These are phyloP conservation scores for Neotragus moschatus DNA, from an alignment of 2,113 vertebrate genomes.

Conservation along the genomic window DNA sequence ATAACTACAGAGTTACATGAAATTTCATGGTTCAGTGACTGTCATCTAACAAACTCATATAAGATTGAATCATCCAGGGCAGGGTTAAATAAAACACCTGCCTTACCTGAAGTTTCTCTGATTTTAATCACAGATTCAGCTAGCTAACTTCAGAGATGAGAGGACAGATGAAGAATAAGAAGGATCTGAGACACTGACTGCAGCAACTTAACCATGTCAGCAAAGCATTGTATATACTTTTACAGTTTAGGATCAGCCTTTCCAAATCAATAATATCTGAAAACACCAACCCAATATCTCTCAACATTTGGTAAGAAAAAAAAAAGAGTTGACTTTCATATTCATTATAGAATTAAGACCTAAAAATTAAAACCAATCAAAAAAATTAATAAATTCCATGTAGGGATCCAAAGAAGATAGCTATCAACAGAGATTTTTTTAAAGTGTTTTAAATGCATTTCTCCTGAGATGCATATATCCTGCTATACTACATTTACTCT, in stretches of 20 bases:
- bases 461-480: not conserved
- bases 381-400: not conserved
- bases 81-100: slow-evolving; percentile 64
- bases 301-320: not conserved
- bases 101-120: slow-evolving; percentile 32
- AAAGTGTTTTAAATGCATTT: not conserved
- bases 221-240: not conserved
- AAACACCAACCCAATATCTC: not conserved
- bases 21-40: slow-evolving; percentile 68
- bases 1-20: slow-evolving; percentile 54
- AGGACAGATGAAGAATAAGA: not conserved
- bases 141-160: not conserved
- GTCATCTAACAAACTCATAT: slow-evolving; percentile 57
- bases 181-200: not conserved
- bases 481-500: not conserved
- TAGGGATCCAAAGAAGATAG: not conserved
- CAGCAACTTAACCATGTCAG: slow-evolving; percentile 9
- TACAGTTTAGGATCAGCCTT: slow-evolving; percentile 39
- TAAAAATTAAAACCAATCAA: not conserved
- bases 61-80: slow-evolving; percentile 45
- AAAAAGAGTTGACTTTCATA: not conserved
- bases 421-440: not conserved
- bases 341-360: not conserved
- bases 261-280: slow-evolving; percentile 15
- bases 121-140: slow-evolving; percentile 22